Base-by-base conservation (phyloP, 2,888 invertebrate genomes). In the Pyralis farinalis region DNA sequence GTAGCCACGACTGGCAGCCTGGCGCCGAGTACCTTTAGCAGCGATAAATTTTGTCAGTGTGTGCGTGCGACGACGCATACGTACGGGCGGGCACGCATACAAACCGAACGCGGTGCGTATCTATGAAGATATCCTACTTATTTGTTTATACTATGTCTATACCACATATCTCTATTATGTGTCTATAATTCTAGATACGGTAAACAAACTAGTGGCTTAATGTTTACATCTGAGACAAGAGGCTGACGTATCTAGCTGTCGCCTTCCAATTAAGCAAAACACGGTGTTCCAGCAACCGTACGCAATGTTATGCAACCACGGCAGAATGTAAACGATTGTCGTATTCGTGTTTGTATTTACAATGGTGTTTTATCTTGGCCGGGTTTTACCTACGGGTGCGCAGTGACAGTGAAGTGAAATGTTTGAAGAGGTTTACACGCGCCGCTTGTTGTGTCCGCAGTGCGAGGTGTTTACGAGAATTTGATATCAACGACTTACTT, bases 251-350 rank as follows among this genome's bases (percentile, higher is more conserved):
- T 4, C 16, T 34, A 27, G 37, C 28, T 55, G 49, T 32, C 27
- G 37, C 5, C 34, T 20, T 49, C 42, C 51, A 51, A 51, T 53
- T 50, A 53, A 45, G 47, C 47, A 51, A 4, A 16, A 53, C 51
- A 55, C 50, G 42, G 36, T 56, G 57, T 61, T 53, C 53, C 63
- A 66, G n/a, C n/a, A n/a, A n/a, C 69, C 60, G 64, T 59, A 64
- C 62, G 58, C 58, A 58, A 58, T 58, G 58, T 63, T 67, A 71
- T 55, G 54, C 55, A 58, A 57, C 60, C 50, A 60, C 53, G 55
- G 38, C 28, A 48, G 54, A 64, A 59, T 59, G 64, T 55, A 65
- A 62, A 62, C 56, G 58, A 47, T 39, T 54, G 46, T 49, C 53
- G 55, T 51, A 49, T 55, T 52, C 53, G 58, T 55, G 64, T 52